Evolutionary conservation across 2,113 vertebrate species (phyloP).

Genomic region (Micromys minutus): DNA sequence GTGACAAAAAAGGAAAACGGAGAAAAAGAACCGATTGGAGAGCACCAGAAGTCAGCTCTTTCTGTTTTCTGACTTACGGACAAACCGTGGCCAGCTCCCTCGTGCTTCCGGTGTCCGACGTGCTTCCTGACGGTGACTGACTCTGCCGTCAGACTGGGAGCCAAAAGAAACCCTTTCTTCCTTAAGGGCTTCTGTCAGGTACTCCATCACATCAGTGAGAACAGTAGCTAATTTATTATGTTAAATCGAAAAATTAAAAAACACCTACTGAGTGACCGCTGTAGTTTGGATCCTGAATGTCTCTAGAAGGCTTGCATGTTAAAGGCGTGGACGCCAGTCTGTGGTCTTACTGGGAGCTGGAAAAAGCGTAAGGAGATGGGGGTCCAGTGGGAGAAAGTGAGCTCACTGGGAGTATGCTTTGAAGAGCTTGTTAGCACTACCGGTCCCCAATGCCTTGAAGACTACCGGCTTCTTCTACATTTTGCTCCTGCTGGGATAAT

Average conservation of each 20-base stretch:
- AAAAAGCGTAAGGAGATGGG: background rate
- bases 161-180: background rate
- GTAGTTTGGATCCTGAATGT: background rate
- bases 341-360: background rate
- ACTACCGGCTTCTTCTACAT: background rate
- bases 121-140: too few species aligned
- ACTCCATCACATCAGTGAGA: background rate
- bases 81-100: background rate
- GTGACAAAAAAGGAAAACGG: background rate
- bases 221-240: background rate
- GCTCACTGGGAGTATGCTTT: background rate
- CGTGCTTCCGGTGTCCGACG: background rate
- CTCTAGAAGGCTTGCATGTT: background rate
- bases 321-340: background rate
- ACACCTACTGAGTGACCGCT: background rate
- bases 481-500: background rate
- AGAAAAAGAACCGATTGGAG: background rate
- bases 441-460: too few species aligned
- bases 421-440: background rate
- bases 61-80: background rate
- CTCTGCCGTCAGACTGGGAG: background rate
- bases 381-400: background rate
- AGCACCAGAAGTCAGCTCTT: too few species aligned
- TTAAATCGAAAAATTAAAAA: slow-evolving; percentile 2
- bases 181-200: background rate